Percentiles rank a stretch among this genome's conserved stretches.
Conservation (phyloP, 2,888 invertebrate species). For the Papilio gigon region DNA sequence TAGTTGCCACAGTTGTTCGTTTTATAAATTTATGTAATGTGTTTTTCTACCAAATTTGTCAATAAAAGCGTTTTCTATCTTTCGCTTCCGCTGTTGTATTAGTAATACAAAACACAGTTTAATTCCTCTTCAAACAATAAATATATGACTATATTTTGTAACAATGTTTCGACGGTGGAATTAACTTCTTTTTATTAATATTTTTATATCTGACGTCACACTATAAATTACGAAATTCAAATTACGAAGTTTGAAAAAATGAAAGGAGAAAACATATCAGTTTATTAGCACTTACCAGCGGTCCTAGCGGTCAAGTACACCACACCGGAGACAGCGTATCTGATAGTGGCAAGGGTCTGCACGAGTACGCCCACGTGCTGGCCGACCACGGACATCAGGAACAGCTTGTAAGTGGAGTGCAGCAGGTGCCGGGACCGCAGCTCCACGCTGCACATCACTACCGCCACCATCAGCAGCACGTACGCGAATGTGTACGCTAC, state of each 20-base stretch:
- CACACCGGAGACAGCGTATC: constrained; percentile 89
- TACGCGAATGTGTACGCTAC: constrained; percentile 89
- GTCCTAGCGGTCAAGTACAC: constrained; percentile 78
- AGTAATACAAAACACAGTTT: too few relatives aligned
- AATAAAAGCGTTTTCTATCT: too few relatives aligned
- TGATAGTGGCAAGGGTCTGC: constrained; percentile 87
- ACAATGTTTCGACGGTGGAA: too few relatives aligned
- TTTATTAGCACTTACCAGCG: constrained; percentile 66
- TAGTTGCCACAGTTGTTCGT: background rate
- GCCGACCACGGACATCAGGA: constrained; percentile 86
- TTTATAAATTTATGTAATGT: too few relatives aligned
- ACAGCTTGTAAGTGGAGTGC: constrained; percentile 94
- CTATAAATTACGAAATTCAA: too few relatives aligned
- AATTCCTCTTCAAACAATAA: too few relatives aligned
- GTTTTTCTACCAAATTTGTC: too few relatives aligned
- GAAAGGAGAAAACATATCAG: background rate
- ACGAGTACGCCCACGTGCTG: constrained; percentile 88
- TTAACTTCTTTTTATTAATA: too few relatives aligned
- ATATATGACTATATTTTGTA: too few relatives aligned
- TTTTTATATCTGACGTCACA: too few relatives aligned
- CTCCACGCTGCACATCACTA: constrained; percentile 88
- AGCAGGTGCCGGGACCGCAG: constrained; percentile 90
- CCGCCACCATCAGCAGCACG: constrained; percentile 86
- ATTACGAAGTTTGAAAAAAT: too few relatives aligned
- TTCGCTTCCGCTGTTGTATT: too few relatives aligned